Evolutionary conservation across 2,888 invertebrate species (phyloP), one percentile per base, ranked within the genome.

Genomic region (Caenorhabditis drosophilae): DNA sequence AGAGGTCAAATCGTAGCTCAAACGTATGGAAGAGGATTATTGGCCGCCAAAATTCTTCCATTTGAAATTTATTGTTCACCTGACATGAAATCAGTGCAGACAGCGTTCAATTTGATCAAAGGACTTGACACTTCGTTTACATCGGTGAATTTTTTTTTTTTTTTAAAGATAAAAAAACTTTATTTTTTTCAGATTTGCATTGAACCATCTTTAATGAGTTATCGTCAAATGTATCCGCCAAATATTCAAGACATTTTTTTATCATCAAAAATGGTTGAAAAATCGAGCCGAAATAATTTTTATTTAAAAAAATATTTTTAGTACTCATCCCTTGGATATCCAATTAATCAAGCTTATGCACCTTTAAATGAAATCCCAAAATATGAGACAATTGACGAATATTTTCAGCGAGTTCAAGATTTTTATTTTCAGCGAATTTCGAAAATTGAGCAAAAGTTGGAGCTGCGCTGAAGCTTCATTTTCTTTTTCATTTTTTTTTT

Each of bases 51-150:
- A 20, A 25, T 61, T 18, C 36, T 16, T 16, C 67, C 67, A 12
- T 61, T 45, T 22, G 57, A 60, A 47, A 45, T 67, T 1, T 67
- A 50, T 47, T 55, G 57, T 45, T 46, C 59, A 1, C 67, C 67
- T 2, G 67, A 67, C 35, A 59, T 67, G 60, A 57, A 53, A 49
- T 52, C 60, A 11, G 46, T 67, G n/a, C 60, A 67, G 36, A 67
- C 60, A 1, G 67, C 67, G 4, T 31, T 35, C 22, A 41, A 26
- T 22, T 15, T 67, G 23, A 48, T 57, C n/a, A 57, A 57, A 36
- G 67, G 67, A 41, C 40, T 67, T 18, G 60, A 54, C 15, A 20
- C 51, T 6, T 57, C 67, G 1, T 67, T 45, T n/a, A 48, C 67
- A 44, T 27, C 67, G n/a, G 62, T 62, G 9, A 34, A 23, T 35